Evolutionary conservation across 2,888 invertebrate genomes (phyloP).

Genomic region (Steromphala cineraria): DNA sequence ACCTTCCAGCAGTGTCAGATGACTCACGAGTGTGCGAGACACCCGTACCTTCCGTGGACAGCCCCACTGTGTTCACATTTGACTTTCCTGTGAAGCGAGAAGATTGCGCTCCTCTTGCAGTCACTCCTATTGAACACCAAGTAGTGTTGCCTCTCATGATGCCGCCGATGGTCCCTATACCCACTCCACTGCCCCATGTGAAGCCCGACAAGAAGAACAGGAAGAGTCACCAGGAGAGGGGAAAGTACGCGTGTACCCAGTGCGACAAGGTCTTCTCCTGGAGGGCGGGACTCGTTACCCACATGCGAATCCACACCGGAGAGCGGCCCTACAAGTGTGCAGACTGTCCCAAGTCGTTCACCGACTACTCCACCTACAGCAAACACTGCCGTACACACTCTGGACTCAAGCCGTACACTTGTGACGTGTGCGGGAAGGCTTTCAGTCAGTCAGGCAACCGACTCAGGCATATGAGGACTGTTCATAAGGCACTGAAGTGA

Average conservation of each 20-base stretch:
- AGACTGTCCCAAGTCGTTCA: neutral
- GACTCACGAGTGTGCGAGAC: neutral
- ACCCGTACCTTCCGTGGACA: neutral
- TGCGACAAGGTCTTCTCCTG: neutral
- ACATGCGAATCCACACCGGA: neutral
- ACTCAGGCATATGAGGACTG: slow-evolving; percentile 9
- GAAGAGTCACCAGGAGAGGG: neutral
- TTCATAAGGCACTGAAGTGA: neutral
- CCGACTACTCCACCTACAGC: slow-evolving; percentile 6
- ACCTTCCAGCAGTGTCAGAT: neutral
- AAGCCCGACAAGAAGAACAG: neutral
- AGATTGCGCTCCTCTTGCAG: neutral
- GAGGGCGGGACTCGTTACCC: neutral
- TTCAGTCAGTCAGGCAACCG: neutral
- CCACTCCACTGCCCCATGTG: too few relatives aligned
- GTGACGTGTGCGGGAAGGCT: neutral
- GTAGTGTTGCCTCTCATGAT: neutral
- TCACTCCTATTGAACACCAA: neutral
- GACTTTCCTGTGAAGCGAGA: too few relatives aligned
- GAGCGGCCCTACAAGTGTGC: slow-evolving; percentile 5
- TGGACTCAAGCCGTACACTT: neutral
- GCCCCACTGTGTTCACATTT: neutral
- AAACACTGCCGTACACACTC: slow-evolving; percentile 9
- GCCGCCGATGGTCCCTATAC: neutral
- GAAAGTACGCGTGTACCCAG: neutral